Percentiles rank a stretch among this genome's conserved stretches.
These are phyloP conservation scores for Hoplodrina ambigua DNA, from an alignment of 2,888 invertebrate genomes.

Conservation along the genomic window DNA sequence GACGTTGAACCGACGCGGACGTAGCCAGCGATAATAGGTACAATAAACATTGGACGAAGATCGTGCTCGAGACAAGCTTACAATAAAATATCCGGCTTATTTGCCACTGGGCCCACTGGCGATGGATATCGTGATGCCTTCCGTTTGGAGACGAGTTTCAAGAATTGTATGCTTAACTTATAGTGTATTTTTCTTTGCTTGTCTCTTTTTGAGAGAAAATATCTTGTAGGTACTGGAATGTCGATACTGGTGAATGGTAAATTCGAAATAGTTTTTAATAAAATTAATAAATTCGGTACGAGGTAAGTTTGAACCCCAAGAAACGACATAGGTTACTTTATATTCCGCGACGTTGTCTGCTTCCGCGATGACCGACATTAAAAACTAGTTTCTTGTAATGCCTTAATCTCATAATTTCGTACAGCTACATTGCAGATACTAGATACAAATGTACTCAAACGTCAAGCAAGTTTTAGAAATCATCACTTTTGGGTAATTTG, in stretches of 20 bases:
- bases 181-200: not conserved
- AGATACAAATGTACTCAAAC: not conserved
- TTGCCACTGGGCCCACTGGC: constrained; percentile 78
- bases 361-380: no score
- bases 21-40: constrained; percentile 81
- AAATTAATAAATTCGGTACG: no score
- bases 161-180: constrained; percentile 15
- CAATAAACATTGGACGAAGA: constrained; percentile 83
- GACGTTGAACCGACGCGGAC: constrained; percentile 85
- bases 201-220: not conserved
- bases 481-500: not conserved
- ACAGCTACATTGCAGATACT: not conserved
- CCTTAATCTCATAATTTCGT: not conserved
- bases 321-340: no score
- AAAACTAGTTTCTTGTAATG: not conserved
- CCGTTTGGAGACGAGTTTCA: constrained; percentile 68
- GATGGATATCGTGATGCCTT: constrained; percentile 78
- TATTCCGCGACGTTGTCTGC: no score
- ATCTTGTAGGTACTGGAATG: no score
- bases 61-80: constrained; percentile 84
- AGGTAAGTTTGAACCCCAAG: no score
- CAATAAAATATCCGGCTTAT: constrained; percentile 85
- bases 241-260: not conserved
- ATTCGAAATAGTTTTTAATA: not conserved
- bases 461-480: not conserved